These are phyloP conservation scores for Notothenia rossii DNA, from an alignment of 2,113 vertebrate species.

Conservation along the genomic window DNA sequence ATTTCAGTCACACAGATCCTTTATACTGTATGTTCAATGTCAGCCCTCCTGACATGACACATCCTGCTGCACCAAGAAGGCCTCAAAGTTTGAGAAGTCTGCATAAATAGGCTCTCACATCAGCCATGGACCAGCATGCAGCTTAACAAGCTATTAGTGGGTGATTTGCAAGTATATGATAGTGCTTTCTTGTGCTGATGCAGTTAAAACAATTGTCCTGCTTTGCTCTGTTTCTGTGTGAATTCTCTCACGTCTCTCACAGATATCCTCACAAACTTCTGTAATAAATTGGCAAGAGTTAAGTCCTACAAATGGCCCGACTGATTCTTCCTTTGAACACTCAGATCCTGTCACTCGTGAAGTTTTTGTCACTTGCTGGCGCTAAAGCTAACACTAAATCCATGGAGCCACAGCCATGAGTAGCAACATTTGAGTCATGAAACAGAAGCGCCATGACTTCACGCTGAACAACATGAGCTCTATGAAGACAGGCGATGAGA, in stretches of 20 bases:
- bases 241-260: background rate
- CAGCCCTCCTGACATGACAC: no score
- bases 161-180: background rate
- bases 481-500: background rate
- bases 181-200: background rate
- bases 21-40: no score
- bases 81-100: background rate
- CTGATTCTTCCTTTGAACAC: slow-evolving; percentile 30
- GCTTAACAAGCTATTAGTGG: background rate
- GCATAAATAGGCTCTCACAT: background rate
- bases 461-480: background rate
- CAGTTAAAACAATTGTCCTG: background rate
- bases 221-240: background rate
- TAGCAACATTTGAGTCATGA: slow-evolving; percentile 20
- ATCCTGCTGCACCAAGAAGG: background rate
- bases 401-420: background rate
- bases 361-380: slow-evolving; percentile 44
- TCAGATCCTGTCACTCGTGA: slow-evolving; percentile 18
- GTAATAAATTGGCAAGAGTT: background rate
- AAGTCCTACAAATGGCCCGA: background rate
- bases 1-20: no score
- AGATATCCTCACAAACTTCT: slow-evolving; percentile 1
- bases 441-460: slow-evolving; percentile 46
- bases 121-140: background rate
- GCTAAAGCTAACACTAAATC: background rate